Evolutionary conservation across 1,140 invertebrate genomes (phyloP).

Genomic region (Neuroterus valhalla): DNA sequence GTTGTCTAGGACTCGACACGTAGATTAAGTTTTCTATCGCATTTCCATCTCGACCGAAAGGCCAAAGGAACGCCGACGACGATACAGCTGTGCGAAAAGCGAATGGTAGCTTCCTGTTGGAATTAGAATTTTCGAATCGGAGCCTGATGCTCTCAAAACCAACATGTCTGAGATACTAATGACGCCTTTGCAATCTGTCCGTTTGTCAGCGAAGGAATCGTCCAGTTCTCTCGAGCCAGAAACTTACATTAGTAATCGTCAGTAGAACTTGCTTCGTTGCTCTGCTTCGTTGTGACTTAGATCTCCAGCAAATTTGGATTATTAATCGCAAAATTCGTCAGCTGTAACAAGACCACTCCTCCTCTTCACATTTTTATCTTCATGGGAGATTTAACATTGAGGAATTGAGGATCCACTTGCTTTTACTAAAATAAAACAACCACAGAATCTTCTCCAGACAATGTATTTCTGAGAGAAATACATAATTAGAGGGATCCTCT

Average conservation of each 20-base stretch:
- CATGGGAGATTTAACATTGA: background rate
- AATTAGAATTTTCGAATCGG: background rate
- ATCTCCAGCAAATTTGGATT: background rate
- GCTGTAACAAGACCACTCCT: background rate
- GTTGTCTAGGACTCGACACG: background rate
- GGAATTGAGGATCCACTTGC: background rate
- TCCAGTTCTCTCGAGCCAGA: constrained; percentile 8
- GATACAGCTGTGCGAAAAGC: background rate
- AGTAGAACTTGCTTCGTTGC: background rate
- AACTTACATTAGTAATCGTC: constrained; percentile 3
- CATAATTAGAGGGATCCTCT: too few relatives aligned
- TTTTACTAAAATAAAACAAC: background rate
- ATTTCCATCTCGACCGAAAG: background rate
- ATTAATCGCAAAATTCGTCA: background rate
- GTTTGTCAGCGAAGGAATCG: constrained; percentile 9
- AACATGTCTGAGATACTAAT: background rate
- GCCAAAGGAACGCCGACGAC: background rate
- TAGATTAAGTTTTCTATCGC: too few relatives aligned
- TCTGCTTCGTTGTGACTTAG: constrained; percentile 6
- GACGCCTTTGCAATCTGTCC: constrained; percentile 3
- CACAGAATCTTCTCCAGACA: too few relatives aligned
- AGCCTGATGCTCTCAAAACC: background rate
- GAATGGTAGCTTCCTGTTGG: background rate
- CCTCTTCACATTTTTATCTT: background rate
- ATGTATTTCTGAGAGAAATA: too few relatives aligned